Percentiles rank a stretch among this genome's conserved stretches.
Conservation (phyloP, 2,888 invertebrate species). For the Cenopis cana region DNA sequence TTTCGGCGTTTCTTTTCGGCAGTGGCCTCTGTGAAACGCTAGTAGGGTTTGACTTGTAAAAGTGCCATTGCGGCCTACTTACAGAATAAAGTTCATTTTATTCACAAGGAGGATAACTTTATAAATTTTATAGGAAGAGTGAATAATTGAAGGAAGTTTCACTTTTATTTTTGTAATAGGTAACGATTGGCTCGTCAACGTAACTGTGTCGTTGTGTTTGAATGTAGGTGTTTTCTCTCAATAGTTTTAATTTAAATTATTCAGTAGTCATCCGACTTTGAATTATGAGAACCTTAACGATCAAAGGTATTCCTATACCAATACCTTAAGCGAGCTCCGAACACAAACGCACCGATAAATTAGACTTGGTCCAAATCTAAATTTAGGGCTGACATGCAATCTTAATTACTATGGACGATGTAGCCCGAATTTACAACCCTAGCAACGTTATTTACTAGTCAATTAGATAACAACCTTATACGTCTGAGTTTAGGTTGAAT, state of each 20-base stretch:
- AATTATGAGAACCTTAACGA: background rate
- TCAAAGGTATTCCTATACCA: slow-evolving; percentile 15
- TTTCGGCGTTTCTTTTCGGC: no score
- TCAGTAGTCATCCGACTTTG: background rate
- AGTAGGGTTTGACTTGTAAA: no score
- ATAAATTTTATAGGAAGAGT: no score
- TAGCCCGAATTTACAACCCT: slow-evolving; percentile 66
- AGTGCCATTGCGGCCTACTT: no score
- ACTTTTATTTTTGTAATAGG: no score
- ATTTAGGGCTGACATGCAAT: slow-evolving; percentile 74
- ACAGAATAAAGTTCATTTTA: no score
- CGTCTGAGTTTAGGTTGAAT: background rate
- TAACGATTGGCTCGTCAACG: no score
- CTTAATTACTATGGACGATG: slow-evolving; percentile 72
- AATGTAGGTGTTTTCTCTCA: no score
- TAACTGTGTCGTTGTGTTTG: no score
- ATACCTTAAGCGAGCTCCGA: slow-evolving; percentile 30
- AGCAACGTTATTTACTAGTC: slow-evolving; percentile 39
- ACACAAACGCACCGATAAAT: slow-evolving; percentile 68
- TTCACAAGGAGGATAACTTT: no score
- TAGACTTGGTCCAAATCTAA: slow-evolving; percentile 65
- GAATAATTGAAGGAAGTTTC: no score
- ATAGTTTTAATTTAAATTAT: background rate
- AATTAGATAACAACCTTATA: slow-evolving; percentile 2
- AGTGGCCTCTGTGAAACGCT: no score